Conservation (phyloP, 2,797 vertebrate species). For the Bucorvus abyssinicus region DNA sequence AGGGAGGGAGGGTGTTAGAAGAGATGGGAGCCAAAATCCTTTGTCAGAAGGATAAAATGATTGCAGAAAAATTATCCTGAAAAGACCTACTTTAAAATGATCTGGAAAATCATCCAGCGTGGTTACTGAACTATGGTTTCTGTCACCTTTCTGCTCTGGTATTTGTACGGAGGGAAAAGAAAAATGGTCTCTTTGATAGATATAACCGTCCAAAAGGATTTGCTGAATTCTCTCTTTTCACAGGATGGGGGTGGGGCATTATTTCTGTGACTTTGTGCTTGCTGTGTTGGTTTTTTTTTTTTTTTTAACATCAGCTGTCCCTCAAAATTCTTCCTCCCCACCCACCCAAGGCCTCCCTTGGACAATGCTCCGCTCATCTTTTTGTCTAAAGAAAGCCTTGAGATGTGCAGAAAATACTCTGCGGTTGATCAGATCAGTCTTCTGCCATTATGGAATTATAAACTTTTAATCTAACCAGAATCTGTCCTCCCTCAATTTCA, state of each 20-base stretch:
- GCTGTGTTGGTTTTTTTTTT: not conserved
- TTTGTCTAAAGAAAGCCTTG: not conserved
- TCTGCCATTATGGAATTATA: slow-evolving; percentile 50
- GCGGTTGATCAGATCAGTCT: slow-evolving; percentile 36
- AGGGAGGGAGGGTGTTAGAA: slow-evolving; percentile 56
- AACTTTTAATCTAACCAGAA: slow-evolving; percentile 50
- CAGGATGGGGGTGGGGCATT: not conserved
- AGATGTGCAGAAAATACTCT: slow-evolving; percentile 4
- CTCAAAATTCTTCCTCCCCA: not conserved
- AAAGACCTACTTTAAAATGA: slow-evolving; percentile 61
- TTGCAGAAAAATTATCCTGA: slow-evolving; percentile 64
- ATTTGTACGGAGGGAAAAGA: slow-evolving; percentile 39
- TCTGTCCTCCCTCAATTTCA: slow-evolving; percentile 21
- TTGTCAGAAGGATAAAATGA: slow-evolving; percentile 61
- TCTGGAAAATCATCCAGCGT: slow-evolving; percentile 48
- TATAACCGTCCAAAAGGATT: not conserved
- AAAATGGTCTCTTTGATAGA: slow-evolving; percentile 34
- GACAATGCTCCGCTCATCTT: not conserved
- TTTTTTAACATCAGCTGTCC: not conserved
- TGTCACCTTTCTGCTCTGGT: slow-evolving; percentile 7
- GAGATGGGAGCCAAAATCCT: slow-evolving; percentile 57
- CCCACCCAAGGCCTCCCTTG: not conserved
- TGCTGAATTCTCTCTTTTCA: slow-evolving; percentile 47
- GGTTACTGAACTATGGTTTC: not conserved
- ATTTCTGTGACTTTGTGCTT: slow-evolving; percentile 47